Percentiles rank a stretch among this genome's conserved stretches.
Evolutionary conservation across 2,888 invertebrate species (phyloP).

Genomic region (Encarsia formosa): DNA sequence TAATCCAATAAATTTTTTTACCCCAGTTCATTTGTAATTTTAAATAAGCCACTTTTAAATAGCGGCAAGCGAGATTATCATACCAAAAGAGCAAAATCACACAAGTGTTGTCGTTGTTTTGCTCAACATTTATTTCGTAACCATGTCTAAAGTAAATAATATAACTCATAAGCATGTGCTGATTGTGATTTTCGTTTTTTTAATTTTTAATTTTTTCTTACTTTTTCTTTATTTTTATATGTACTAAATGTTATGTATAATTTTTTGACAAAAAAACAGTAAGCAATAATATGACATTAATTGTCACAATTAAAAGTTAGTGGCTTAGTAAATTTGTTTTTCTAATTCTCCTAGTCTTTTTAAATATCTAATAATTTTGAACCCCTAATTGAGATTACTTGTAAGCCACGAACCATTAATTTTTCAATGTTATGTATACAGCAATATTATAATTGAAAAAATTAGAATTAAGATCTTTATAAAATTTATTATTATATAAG

Average conservation of each 20-base stretch:
- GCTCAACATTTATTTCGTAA: slow-evolving; percentile 23
- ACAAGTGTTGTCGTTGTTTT: slow-evolving; percentile 10
- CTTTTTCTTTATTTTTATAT: slow-evolving; percentile 23
- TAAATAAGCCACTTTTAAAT: slow-evolving; percentile 9
- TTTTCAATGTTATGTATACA: slow-evolving; percentile 13
- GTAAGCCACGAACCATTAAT: slow-evolving; percentile 22
- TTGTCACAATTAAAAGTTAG: slow-evolving; percentile 25
- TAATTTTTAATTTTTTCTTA: slow-evolving; percentile 20
- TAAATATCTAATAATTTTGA: slow-evolving; percentile 9
- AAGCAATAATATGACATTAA: slow-evolving; percentile 6
- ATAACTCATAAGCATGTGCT: slow-evolving; percentile 14
- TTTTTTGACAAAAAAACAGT: slow-evolving; percentile 12
- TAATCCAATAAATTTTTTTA: not conserved
- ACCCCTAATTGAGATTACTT: slow-evolving; percentile 7
- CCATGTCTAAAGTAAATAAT: slow-evolving; percentile 12
- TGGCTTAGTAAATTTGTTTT: slow-evolving; percentile 18
- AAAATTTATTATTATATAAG: slow-evolving; percentile 13
- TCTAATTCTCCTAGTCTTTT: slow-evolving; percentile 21
- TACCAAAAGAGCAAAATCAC: slow-evolving; percentile 24
- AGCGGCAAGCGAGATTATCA: slow-evolving; percentile 19
- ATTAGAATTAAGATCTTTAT: slow-evolving; percentile 19
- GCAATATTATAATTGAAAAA: slow-evolving; percentile 9
- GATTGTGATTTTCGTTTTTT: slow-evolving; percentile 27
- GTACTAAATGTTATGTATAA: slow-evolving; percentile 17
- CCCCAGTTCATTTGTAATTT: not conserved